These are phyloP conservation scores for Sminthopsis crassicaudata DNA, from an alignment of 2,113 vertebrate species.

Conservation along the genomic window DNA sequence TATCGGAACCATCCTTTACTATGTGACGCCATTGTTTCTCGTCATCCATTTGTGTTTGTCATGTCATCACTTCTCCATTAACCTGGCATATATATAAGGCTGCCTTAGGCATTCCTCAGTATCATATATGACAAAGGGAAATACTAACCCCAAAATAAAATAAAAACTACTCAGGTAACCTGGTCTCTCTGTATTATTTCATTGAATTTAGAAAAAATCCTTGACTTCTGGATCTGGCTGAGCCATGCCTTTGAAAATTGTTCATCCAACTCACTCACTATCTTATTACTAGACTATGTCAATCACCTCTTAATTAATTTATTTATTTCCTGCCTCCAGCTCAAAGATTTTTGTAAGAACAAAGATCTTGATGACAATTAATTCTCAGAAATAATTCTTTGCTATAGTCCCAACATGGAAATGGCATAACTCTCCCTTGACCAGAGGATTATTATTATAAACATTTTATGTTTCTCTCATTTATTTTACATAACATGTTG, in stretches of 20 bases:
- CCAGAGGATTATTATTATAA: background rate
- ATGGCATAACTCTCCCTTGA: background rate
- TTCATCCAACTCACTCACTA: background rate
- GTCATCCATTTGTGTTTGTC: background rate
- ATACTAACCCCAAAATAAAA: background rate
- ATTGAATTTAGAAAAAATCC: background rate
- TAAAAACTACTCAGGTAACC: background rate
- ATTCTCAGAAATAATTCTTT: background rate
- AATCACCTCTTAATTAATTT: background rate
- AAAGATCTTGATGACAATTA: background rate
- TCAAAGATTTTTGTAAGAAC: background rate
- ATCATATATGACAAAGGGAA: background rate
- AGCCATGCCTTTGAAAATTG: background rate
- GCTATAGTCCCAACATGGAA: background rate
- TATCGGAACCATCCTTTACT: background rate
- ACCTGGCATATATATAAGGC: background rate
- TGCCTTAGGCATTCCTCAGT: background rate
- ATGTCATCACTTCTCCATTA: background rate
- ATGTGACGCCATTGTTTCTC: background rate
- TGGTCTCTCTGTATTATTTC: background rate
- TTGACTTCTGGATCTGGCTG: background rate
- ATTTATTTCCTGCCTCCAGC: background rate
- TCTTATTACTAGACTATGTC: background rate
- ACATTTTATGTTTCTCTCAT: background rate
- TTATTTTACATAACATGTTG: background rate